Evolutionary conservation across 2,888 invertebrate genomes (phyloP).

Genomic region (Scaptomyza polygonia): DNA sequence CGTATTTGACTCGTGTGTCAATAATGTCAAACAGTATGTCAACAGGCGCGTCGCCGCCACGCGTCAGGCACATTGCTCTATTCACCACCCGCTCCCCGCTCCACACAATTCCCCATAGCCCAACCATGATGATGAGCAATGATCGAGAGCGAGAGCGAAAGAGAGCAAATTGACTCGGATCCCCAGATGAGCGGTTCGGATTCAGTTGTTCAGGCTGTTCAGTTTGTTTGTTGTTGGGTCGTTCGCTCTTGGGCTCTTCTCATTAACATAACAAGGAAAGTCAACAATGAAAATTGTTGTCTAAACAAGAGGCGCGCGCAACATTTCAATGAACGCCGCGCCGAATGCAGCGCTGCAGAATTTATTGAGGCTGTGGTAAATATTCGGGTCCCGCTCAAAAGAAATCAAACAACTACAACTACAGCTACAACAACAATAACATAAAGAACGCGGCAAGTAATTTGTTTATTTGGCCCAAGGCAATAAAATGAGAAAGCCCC

Average conservation of each 20-base stretch:
- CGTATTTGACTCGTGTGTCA: conserved; percentile 72
- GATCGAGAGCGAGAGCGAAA: conserved; percentile 39
- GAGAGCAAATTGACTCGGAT: conserved; percentile 18
- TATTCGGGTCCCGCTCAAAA: conserved; percentile 78
- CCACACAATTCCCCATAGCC: not conserved
- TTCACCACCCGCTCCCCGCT: not conserved
- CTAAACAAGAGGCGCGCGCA: conserved; percentile 75
- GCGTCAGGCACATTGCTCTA: conserved; percentile 57
- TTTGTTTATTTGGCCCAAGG: conserved; percentile 75
- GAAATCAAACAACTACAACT: conserved; percentile 64
- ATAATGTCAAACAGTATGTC: conserved; percentile 75
- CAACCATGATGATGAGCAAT: conserved; percentile 32
- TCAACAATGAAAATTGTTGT: conserved; percentile 78
- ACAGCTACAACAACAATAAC: not conserved
- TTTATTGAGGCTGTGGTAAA: conserved; percentile 77
- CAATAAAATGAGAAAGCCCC: conserved; percentile 72
- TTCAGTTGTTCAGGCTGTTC: not conserved
- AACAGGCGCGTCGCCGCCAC: conserved; percentile 74
- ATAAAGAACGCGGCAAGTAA: conserved; percentile 61
- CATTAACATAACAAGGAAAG: conserved; percentile 80
- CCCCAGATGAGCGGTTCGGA: conserved; percentile 28
- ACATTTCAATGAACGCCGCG: conserved; percentile 70
- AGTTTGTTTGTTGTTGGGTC: conserved; percentile 12
- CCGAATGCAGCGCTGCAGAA: conserved; percentile 66
- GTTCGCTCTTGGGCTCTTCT: conserved; percentile 59